Evolutionary conservation across 2,888 invertebrate genomes (phyloP), one percentile per base, ranked within the genome.

Genomic region (Linnaemya tessellans): DNA sequence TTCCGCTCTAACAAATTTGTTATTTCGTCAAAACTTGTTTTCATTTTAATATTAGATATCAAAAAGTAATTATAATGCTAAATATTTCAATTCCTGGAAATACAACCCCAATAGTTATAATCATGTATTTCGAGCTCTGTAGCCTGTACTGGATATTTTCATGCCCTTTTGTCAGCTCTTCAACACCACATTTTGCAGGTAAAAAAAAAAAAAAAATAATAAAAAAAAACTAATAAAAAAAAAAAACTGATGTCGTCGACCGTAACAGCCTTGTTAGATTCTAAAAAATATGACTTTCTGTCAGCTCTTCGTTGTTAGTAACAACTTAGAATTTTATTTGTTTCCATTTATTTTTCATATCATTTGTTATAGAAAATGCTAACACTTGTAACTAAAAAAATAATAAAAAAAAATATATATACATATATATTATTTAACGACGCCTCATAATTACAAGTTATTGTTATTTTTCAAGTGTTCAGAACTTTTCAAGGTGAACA

Each of bases 391-490:
- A 64, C 38, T 41, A 30, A 64, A 58, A 30, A 25, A 49, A 49
- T 35, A 71, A 56, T 7, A 67, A 70, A 70, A 11, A n/a, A 18
- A 60, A 49, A 60, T n/a, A 25, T 30, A 7, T 22, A 30, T n/a
- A 38, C 49, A 51, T 54, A 46, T 62, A 20, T 25, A 68, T 68
- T 74, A 70, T 65, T 81, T 84, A 73, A 70, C 74, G 68, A 85
- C 74, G 84, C 62, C 65, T 74, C 82, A 85, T 81, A 82, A 81
- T 82, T 82, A 79, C 74, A 82, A 74, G 60, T 75, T 68, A 65
- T 82, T 82, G 85, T 85, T 79, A 56, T 73, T 60, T 78, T 75
- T 85, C 79, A 82, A 85, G 85, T 85, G 70, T 65, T 82, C 38
- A 65, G 43, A 75, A 65, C 51, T 65, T 56, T 71, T 82, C 82